Evolutionary conservation across 2,888 invertebrate species (phyloP).

Genomic region (Smittia sp.): DNA sequence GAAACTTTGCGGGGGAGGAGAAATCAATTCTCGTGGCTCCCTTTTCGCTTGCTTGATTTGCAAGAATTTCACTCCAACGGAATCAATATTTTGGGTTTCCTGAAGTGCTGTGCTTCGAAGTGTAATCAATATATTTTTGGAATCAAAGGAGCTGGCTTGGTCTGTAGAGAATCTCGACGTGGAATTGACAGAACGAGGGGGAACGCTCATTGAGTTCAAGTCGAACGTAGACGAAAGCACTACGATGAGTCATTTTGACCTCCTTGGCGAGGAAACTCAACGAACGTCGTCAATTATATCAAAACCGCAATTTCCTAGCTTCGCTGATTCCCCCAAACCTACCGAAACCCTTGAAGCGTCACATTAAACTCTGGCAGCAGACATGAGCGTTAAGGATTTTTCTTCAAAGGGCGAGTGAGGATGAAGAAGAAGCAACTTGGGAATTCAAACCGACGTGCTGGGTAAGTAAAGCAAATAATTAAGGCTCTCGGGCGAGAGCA

Average conservation of each 20-base stretch:
- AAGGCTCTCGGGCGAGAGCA: slow-evolving; percentile 4
- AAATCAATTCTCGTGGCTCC: neutral
- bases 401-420: too few relatives aligned
- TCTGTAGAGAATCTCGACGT: too few relatives aligned
- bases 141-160: too few relatives aligned
- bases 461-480: neutral
- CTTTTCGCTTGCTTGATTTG: neutral
- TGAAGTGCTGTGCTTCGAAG: neutral
- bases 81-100: slow-evolving; percentile 2
- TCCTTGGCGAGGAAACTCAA: too few relatives aligned
- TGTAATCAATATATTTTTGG: neutral
- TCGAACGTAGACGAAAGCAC: too few relatives aligned
- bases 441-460: neutral
- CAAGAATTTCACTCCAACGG: neutral
- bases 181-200: too few relatives aligned
- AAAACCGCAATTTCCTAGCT: neutral
- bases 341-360: neutral
- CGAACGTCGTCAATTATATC: neutral
- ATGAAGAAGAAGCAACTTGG: neutral
- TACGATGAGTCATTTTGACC: neutral
- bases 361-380: neutral
- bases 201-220: too few relatives aligned
- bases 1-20: neutral
- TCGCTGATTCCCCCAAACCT: too few relatives aligned
- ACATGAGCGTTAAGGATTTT: too few relatives aligned